Percentiles rank a stretch among this genome's conserved stretches.
phyloP scores from a whole-genome alignment of 1,140 invertebrate species.

The Drosophila ananassae region DNA sequence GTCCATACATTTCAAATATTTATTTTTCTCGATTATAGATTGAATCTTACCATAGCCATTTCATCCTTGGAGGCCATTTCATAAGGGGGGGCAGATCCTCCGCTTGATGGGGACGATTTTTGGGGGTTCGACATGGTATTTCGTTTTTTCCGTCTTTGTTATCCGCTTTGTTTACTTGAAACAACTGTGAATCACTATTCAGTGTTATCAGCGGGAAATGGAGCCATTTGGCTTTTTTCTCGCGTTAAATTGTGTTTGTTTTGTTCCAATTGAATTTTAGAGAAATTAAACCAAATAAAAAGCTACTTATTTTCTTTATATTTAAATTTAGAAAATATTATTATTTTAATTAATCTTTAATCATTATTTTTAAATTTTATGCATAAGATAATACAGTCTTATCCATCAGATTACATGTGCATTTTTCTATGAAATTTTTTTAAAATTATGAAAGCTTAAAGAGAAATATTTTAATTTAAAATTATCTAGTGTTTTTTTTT shows the following conservation, averaged over 20 bases:
- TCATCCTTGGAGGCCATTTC: conserved; percentile 8
- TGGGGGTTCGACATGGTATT: conserved; percentile 32
- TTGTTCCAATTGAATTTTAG: too few species aligned
- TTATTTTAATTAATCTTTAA: too few species aligned
- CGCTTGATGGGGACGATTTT: conserved; percentile 16
- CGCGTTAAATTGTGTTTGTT: background rate
- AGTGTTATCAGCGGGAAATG: conserved; percentile 17
- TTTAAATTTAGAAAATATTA: too few species aligned
- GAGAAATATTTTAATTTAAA: too few species aligned
- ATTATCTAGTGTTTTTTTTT: background rate
- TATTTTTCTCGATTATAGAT: background rate
- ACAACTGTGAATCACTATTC: conserved; percentile 22
- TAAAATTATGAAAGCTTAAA: background rate
- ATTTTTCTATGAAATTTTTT: background rate
- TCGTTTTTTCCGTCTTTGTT: background rate
- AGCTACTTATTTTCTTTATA: too few species aligned
- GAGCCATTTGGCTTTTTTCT: background rate
- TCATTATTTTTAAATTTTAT: too few species aligned
- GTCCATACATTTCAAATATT: background rate
- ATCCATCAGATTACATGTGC: too few species aligned
- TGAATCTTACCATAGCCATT: conserved; percentile 56
- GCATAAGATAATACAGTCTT: too few species aligned
- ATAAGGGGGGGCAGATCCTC: conserved; percentile 24
- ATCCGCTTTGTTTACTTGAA: conserved; percentile 35
- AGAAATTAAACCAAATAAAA: too few species aligned